Evolutionary conservation across 2,888 invertebrate genomes (phyloP).

Genomic region (Mechanitis mazaeus): DNA sequence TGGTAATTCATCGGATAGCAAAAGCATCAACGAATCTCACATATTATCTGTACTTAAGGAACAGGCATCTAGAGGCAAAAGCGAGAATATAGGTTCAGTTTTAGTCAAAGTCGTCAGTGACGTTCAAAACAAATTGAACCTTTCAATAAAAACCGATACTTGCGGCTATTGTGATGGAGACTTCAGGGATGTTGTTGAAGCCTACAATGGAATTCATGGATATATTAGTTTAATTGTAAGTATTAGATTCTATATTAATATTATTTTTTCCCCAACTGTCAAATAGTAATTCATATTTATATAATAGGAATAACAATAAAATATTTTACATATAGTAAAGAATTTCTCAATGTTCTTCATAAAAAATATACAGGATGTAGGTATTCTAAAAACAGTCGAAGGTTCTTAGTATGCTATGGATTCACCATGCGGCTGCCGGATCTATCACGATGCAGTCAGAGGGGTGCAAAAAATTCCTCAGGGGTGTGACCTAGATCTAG

Average conservation of each 20-base stretch:
- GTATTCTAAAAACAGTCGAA: too few relatives aligned
- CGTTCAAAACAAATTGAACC: slow-evolving; percentile 51
- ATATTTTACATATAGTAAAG: too few relatives aligned
- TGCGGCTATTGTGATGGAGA: slow-evolving; percentile 78
- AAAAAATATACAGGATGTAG: too few relatives aligned
- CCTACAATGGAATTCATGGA: slow-evolving; percentile 86
- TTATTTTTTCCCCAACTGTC: too few relatives aligned
- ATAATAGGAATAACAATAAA: too few relatives aligned
- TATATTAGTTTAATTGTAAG: slow-evolving; percentile 87
- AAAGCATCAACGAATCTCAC: slow-evolving; percentile 55
- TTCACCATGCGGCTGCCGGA: too few relatives aligned
- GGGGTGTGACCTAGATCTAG: too few relatives aligned
- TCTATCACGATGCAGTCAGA: too few relatives aligned
- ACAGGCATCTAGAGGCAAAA: slow-evolving; percentile 47
- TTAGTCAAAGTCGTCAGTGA: slow-evolving; percentile 60
- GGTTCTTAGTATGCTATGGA: too few relatives aligned
- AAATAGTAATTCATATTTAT: too few relatives aligned
- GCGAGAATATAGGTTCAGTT: slow-evolving; percentile 52
- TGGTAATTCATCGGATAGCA: slow-evolving; percentile 54
- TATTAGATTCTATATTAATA: slow-evolving; percentile 24
- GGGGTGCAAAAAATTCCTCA: too few relatives aligned
- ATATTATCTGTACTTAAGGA: slow-evolving; percentile 58
- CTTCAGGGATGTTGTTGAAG: slow-evolving; percentile 76
- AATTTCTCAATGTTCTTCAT: too few relatives aligned
- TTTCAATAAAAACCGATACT: slow-evolving; percentile 48